These are phyloP conservation scores for Ophioninae sp. DNA, from an alignment of 2,888 invertebrate species.

Conservation along the genomic window DNA sequence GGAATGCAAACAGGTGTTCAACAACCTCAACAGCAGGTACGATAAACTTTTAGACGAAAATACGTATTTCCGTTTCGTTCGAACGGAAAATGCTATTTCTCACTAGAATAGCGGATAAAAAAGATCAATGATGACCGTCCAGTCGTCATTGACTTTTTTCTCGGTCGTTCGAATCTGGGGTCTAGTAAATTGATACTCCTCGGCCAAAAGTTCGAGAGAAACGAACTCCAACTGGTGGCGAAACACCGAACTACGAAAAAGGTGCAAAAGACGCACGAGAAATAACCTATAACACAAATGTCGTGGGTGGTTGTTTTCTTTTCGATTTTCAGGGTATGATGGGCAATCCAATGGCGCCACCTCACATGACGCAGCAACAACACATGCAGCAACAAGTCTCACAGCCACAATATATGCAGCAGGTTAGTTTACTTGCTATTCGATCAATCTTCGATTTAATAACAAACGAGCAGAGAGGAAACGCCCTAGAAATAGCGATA, in stretches of 20 bases:
- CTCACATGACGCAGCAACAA: slow-evolving; percentile 78
- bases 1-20: slow-evolving; percentile 78
- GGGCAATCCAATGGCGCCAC: slow-evolving; percentile 77
- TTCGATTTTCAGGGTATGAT: slow-evolving; percentile 73
- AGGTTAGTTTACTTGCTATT: slow-evolving; percentile 74
- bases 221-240: background rate
- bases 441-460: slow-evolving; percentile 38
- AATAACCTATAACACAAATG: slow-evolving; percentile 46
- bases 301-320: slow-evolving; percentile 44
- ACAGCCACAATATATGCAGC: slow-evolving; percentile 80
- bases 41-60: background rate
- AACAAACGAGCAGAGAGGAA: slow-evolving; percentile 28
- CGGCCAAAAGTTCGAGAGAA: background rate
- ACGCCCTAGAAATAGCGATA: background rate
- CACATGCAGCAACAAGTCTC: slow-evolving; percentile 79
- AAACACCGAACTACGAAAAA: background rate
- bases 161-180: background rate
- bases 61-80: background rate
- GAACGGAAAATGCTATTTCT: background rate
- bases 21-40: slow-evolving; percentile 79
- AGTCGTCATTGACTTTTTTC: too few species aligned
- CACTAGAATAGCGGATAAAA: too few species aligned
- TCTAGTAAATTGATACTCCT: slow-evolving; percentile 15
- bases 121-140: too few species aligned
- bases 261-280: background rate